A percentile compares a stretch with the other conserved stretches of the same genome.
phyloP scores from a whole-genome alignment of 2,113 vertebrate genomes.

The Varanus salvator region DNA sequence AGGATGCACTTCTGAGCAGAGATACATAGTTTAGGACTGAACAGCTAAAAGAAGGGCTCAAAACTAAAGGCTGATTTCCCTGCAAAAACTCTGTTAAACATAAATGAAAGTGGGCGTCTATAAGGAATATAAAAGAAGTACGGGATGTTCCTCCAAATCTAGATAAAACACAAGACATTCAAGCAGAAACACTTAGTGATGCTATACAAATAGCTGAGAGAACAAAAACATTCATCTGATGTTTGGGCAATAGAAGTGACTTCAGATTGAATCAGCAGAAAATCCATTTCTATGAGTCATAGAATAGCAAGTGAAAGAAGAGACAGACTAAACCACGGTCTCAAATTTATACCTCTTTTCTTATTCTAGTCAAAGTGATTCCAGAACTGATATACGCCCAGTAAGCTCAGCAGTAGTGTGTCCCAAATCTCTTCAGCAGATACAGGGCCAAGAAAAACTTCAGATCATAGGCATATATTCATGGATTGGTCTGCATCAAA shows the following conservation, averaged over 20 bases:
- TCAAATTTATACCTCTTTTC: not conserved
- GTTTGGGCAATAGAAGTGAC: not conserved
- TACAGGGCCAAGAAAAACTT: not conserved
- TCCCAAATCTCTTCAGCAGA: not conserved
- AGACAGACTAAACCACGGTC: not conserved
- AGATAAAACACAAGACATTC: not conserved
- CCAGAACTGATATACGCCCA: not conserved
- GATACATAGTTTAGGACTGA: not conserved
- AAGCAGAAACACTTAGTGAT: not conserved
- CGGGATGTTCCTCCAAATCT: not conserved
- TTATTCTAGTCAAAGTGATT: not conserved
- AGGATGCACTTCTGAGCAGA: not conserved
- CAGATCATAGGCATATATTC: not conserved
- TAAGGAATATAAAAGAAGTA: not conserved
- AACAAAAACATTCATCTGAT: not conserved
- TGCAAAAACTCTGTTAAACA: not conserved
- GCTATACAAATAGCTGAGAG: not conserved
- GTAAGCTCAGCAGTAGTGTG: not conserved
- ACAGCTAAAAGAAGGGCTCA: not conserved
- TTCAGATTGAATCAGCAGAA: not conserved
- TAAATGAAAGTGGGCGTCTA: not conserved
- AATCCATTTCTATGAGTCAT: conserved; percentile 1
- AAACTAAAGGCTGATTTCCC: not conserved
- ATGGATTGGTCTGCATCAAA: not conserved
- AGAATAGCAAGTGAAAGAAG: conserved; percentile 6